These are phyloP conservation scores for Scopus umbretta DNA, from an alignment of 2,113 vertebrate genomes.

Conservation along the genomic window DNA sequence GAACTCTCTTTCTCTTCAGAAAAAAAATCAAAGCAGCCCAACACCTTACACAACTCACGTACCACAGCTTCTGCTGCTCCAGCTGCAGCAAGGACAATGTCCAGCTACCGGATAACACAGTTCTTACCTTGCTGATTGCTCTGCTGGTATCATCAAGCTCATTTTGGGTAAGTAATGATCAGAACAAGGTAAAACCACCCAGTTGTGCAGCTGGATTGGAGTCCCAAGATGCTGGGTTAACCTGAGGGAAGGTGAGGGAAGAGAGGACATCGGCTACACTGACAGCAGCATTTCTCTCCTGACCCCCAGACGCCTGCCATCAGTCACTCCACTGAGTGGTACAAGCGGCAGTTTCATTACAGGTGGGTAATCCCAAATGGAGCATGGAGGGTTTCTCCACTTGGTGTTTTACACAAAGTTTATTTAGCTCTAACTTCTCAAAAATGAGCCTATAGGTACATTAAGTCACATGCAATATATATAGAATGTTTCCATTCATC, in stretches of 20 bases:
- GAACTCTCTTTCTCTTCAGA: background rate
- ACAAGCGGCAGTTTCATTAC: background rate
- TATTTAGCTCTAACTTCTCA: background rate
- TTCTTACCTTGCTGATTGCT: background rate
- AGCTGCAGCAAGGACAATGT: background rate
- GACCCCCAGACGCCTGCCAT: background rate
- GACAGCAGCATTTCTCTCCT: background rate
- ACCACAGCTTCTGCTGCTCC: fast-evolving
- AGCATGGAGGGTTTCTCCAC: background rate
- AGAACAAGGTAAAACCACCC: background rate
- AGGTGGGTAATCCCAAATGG: background rate
- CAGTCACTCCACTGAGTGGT: no score
- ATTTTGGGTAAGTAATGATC: background rate
- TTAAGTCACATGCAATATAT: background rate
- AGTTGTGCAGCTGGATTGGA: background rate
- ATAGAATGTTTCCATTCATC: background rate
- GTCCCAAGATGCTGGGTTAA: background rate
- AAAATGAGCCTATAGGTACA: background rate
- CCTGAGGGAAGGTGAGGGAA: background rate
- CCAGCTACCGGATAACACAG: no score
- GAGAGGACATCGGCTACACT: no score
- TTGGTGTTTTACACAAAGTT: background rate
- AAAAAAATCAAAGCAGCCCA: background rate
- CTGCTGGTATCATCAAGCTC: background rate
- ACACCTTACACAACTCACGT: background rate